Base-by-base conservation (phyloP, 2,797 vertebrate species). In the Channallabes apus region DNA sequence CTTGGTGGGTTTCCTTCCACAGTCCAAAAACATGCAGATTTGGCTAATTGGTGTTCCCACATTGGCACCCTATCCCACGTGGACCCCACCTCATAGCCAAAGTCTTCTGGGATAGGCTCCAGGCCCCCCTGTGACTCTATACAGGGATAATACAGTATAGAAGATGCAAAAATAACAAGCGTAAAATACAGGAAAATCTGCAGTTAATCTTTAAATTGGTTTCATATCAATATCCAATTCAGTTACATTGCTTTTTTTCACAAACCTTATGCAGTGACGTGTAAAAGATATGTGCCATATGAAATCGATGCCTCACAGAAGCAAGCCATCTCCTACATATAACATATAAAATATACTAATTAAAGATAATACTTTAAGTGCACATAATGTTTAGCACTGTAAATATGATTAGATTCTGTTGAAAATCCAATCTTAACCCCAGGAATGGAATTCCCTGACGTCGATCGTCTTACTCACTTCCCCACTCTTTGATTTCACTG, bases 291-390 rank as follows among this genome's bases (percentile, higher is more conserved):
- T 24, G 59, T 65, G 18, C 58, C 65, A n/a, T 67, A 29, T 67
- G 62, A 67, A 67, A 67, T 51, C 41, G 59, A 32, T 29, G 78
- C 61, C 5, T 69, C 46, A 58, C 29, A 35, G 27, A n/a, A 69
- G 65, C 65, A 71, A 35, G 14, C 46, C 8, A 32, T 11, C 64
- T 67, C 64, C 6, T 68, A 32, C 17, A 1, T 38, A 20, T 58
- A 71, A 59, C 29, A 41, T 82, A 59, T 71, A 71, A 58, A 8
- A 58, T 17, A 82, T 20, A 9, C 20, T 35, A 82, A 58, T 69
- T 85, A 81, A 85, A 82, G 59, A 32, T 64, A 58, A 84, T 64
- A 75, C 27, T 81, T 54, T 81, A 61, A 54, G 59, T 82, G 80
- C 80, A 71, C 35, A 29, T 15, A 71, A 82, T 82, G 65, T 82